Evolutionary conservation across 2,888 invertebrate genomes (phyloP), one percentile per base, ranked within the genome.

Genomic region (Biston betularia): DNA sequence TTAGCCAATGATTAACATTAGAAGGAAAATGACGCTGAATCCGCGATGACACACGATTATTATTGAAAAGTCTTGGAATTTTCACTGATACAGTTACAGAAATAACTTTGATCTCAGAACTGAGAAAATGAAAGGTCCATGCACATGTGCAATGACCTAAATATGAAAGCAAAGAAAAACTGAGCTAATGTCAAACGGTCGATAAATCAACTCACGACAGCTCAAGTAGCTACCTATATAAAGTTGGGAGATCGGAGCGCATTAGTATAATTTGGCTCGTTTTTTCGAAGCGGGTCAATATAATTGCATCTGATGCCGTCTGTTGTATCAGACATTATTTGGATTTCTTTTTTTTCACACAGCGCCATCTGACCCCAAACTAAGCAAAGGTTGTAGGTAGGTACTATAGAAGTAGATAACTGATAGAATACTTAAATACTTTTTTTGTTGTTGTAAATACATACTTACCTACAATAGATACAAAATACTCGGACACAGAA

Each of bases 21-120:
- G 11, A 62, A 64, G 60, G 65, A 69, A 69, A 74, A 68, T 63
- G 68, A 67, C 71, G 58, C 63, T 63, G 61, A 66, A 66, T 67
- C 50, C 59, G 69, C 62, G 68, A 60, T 73, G 72, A 74, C 65
- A 69, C 71, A 71, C 42, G 60, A 58, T 63, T 71, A 74, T 71
- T 69, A 68, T 57, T 71, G 38, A 54, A 49, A 70, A 57, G 62
- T 64, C 65, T 71, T 68, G 71, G 65, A 71, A 72, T 69, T 64
- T 68, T 68, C 59, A 48, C 56, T 72, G 59, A 65, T 71, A 65
- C 65, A 53, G 57, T 62, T 53, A 66, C 66, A 35, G 49, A 66
- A 66, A 66, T 66, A 66, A 54, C 8, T 14, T 49, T 49, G 42
- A 54, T 33, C 14, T 42, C 45, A 52, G 50, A 45, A 45, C 40